Evolutionary conservation across 37 sponge, comb jelly and placozoan species (phyloP).

Genomic region (Halisarca cf. caerulea): DNA sequence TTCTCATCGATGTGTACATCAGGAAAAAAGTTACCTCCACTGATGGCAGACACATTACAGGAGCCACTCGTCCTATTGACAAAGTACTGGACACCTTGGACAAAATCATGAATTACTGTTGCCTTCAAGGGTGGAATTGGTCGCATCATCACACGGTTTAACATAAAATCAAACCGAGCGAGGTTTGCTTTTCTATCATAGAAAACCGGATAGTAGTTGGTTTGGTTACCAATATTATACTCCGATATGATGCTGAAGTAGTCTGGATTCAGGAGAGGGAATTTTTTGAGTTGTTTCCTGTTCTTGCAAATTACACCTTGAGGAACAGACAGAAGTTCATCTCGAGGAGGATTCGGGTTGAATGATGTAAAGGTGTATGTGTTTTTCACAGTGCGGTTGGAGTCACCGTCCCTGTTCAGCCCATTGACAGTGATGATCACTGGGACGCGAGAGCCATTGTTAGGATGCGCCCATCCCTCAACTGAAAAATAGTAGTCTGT

Average conservation of each 20-base stretch:
- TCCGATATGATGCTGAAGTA: not conserved
- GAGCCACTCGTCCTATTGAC: slow-evolving; percentile 14
- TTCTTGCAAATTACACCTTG: slow-evolving; percentile 47
- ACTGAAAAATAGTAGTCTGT: slow-evolving; percentile 59
- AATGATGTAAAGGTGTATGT: slow-evolving; percentile 40
- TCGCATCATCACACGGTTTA: too few species aligned
- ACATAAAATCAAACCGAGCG: not conserved
- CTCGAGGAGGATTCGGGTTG: slow-evolving; percentile 37
- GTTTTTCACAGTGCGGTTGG: not conserved
- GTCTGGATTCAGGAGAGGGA: not conserved
- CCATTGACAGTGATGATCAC: not conserved
- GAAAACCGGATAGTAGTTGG: not conserved
- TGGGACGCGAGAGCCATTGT: not conserved
- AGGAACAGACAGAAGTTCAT: slow-evolving; percentile 48
- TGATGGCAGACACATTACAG: slow-evolving; percentile 21
- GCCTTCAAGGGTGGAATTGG: not conserved
- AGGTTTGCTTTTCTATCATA: slow-evolving; percentile 9
- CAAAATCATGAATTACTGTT: slow-evolving; percentile 51
- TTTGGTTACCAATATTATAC: not conserved
- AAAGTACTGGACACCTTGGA: slow-evolving; percentile 36
- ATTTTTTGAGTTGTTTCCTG: not conserved
- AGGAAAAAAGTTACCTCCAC: not conserved
- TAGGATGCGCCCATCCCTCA: slow-evolving; percentile 4
- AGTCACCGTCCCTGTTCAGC: not conserved
- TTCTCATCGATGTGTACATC: slow-evolving; percentile 9